Evolutionary conservation across 2,797 vertebrate species (phyloP), one percentile per base, ranked within the genome.

Genomic region (Pseudotriccus pelzelni): DNA sequence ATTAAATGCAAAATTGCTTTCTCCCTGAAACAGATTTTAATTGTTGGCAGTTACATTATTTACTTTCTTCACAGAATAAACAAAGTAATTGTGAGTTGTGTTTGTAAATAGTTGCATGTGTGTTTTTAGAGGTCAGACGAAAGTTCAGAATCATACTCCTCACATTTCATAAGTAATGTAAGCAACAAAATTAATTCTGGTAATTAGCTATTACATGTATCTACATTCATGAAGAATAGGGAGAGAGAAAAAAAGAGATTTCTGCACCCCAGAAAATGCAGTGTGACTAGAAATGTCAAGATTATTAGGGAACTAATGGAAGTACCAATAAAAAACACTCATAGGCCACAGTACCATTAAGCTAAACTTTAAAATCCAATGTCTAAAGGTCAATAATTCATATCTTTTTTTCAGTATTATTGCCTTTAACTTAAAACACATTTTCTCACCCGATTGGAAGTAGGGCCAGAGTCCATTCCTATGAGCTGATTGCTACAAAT

Each of bases 331-430:
- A 96, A 96, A 37, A 84, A 58, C 3, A 58, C 82, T 84, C 87
- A 79, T 39, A 52, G 82, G 67, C 28, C 72, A 81, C 52, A 36
- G 34, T 20, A 69, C 49, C 58, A 72, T 80, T 74, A 64, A 27
- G 37, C 23, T 93, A 60, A 91, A 88, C 37, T 87, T 95, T 39
- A 90, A 92, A 92, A 84, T 60, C 25, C 17, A 46, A 10, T 87
- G 87, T 91, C 87, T 91, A 93, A 91, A 94, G 95, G 93, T 93
- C 87, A 95, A 53, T 49, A 91, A 94, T 91, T 88, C 62, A 12
- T 76, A 79, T 93, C n/a, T 79, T 76, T 87, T 67, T 72, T 58
- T 55, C 67, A 92, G 30, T 53, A 86, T 79, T 88, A 84, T 6
- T 83, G 50, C 44, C 56, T 95, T 87, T 92, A 96, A 96, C 44